Evolutionary conservation across 2,113 vertebrate species (phyloP).

Genomic region (Entosphenus tridentatus): DNA sequence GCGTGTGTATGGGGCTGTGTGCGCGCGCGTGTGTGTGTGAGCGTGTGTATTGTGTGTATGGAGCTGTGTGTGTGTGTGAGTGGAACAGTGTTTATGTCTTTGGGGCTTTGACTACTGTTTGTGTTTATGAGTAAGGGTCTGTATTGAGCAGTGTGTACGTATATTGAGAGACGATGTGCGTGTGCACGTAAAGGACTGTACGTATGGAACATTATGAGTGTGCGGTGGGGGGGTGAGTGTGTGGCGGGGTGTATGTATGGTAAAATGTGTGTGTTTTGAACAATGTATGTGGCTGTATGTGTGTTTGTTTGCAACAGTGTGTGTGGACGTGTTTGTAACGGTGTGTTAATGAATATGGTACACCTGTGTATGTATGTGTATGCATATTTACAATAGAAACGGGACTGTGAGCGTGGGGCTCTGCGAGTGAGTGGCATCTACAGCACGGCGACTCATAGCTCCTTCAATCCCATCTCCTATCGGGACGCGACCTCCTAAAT

Average conservation of each 20-base stretch:
- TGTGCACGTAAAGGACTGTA: too few relatives aligned
- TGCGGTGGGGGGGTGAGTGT: not conserved
- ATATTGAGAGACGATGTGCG: too few relatives aligned
- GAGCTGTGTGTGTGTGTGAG: not conserved
- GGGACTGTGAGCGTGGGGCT: not conserved
- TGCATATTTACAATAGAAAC: not conserved
- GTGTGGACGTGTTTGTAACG: not conserved
- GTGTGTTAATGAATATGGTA: not conserved
- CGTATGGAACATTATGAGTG: too few relatives aligned
- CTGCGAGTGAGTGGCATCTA: not conserved
- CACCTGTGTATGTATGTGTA: not conserved
- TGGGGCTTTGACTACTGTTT: not conserved
- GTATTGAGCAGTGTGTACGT: not conserved
- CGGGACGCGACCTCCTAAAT: too few relatives aligned
- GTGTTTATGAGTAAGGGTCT: not conserved
- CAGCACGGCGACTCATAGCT: too few relatives aligned
- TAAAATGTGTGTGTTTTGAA: not conserved
- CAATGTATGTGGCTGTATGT: not conserved
- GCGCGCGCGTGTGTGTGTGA: not conserved
- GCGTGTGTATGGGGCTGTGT: not conserved
- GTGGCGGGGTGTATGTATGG: not conserved
- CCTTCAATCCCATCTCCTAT: too few relatives aligned
- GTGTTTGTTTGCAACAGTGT: not conserved
- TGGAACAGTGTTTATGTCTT: not conserved
- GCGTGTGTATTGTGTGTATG: not conserved